phyloP scores from a whole-genome alignment of 2,888 invertebrate species.

The Congeria kusceri region DNA sequence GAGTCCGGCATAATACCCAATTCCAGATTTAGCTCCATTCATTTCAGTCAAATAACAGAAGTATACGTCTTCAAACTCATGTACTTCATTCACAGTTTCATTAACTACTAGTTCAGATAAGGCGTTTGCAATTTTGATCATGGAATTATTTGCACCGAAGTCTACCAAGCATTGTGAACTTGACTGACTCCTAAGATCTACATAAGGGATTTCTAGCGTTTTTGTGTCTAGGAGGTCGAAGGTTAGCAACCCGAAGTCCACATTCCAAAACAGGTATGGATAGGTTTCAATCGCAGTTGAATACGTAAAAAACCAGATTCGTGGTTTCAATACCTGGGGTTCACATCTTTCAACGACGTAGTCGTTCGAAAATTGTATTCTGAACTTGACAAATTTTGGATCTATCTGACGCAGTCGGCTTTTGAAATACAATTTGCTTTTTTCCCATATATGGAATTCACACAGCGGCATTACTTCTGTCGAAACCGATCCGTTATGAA shows the following conservation, averaged over 20 bases:
- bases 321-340: constrained; percentile 23
- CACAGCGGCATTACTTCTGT: not conserved
- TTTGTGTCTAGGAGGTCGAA: constrained; percentile 49
- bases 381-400: not conserved
- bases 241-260: constrained; percentile 44
- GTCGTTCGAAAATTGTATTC: not conserved
- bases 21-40: constrained; percentile 9
- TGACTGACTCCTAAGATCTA: constrained; percentile 7
- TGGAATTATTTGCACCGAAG: constrained; percentile 36
- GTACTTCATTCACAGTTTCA: not conserved
- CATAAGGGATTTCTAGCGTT: constrained; percentile 23
- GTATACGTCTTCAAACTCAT: constrained; percentile 34
- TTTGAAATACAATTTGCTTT: constrained; percentile 25
- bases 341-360: no score
- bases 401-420: constrained; percentile 14
- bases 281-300: constrained; percentile 22
- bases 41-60: constrained; percentile 44
- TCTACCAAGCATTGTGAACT: constrained; percentile 10
- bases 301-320: constrained; percentile 52
- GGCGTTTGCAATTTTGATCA: constrained; percentile 22
- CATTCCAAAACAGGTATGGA: constrained; percentile 45
- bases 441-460: constrained; percentile 2
- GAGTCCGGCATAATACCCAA: constrained; percentile 21
- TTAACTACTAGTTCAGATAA: constrained; percentile 3
- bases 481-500: no score